phyloP scores from a whole-genome alignment of 2,113 vertebrate species.

The Podarcis raffonei region DNA sequence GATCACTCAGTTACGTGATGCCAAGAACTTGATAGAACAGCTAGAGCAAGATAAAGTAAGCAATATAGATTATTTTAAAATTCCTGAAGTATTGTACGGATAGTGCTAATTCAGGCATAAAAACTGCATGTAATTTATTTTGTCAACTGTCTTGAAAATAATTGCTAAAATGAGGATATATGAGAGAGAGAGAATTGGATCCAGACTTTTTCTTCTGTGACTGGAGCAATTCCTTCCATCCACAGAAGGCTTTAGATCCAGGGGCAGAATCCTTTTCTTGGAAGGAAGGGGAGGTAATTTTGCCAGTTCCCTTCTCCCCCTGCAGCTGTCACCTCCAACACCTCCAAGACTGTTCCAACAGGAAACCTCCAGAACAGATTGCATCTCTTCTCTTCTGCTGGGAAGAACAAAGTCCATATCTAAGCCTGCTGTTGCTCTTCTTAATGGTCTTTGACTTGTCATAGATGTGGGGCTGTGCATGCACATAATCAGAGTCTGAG shows the following conservation, averaged over 20 bases:
- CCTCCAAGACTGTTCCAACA: too few species aligned
- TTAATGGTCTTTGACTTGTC: not conserved
- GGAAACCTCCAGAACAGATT: too few species aligned
- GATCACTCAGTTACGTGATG: constrained; percentile 94
- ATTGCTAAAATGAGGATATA: not conserved
- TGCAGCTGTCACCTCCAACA: too few species aligned
- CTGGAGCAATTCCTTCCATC: too few species aligned
- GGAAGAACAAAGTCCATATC: too few species aligned
- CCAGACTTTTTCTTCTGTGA: too few species aligned
- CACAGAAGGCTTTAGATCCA: too few species aligned
- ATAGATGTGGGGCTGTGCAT: not conserved
- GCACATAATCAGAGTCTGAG: not conserved
- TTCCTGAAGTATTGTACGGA: not conserved
- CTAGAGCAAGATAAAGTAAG: constrained; percentile 98
- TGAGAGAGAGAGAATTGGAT: too few species aligned
- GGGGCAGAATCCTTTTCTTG: too few species aligned
- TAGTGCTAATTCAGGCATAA: not conserved
- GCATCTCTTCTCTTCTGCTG: too few species aligned
- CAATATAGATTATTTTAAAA: constrained; percentile 19
- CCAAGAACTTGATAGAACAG: constrained; percentile 95
- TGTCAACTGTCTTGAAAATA: not conserved
- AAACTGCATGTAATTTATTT: not conserved
- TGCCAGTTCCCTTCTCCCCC: too few species aligned
- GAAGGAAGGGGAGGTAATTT: too few species aligned
- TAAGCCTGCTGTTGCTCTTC: not conserved